Conservation (phyloP, 2,888 invertebrate genomes). For the Linnaemya tessellans region DNA sequence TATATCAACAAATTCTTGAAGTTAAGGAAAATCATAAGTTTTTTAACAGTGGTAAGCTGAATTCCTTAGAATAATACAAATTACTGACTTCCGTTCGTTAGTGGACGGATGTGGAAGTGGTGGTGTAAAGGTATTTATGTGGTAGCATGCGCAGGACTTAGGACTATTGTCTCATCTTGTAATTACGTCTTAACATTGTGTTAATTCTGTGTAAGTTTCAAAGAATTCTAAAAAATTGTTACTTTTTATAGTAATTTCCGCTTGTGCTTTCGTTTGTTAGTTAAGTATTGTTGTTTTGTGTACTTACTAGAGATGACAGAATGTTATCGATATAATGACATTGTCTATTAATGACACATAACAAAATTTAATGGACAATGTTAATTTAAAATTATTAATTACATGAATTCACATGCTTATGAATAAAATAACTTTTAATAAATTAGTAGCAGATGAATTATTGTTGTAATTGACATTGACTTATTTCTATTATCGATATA, state of each 20-base stretch:
- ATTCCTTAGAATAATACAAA: slow-evolving; percentile 73
- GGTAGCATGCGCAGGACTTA: slow-evolving; percentile 62
- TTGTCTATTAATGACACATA: background rate
- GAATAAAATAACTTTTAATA: background rate
- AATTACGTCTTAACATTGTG: background rate
- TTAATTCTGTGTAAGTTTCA: background rate
- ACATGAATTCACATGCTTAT: background rate
- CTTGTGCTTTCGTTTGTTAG: slow-evolving; percentile 40
- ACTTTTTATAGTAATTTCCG: slow-evolving; percentile 67
- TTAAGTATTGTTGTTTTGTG: slow-evolving; percentile 43
- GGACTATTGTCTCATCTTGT: background rate
- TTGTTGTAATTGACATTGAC: too few relatives aligned
- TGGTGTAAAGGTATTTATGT: slow-evolving; percentile 70
- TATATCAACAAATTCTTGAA: slow-evolving; percentile 3
- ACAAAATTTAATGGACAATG: too few relatives aligned
- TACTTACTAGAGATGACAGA: slow-evolving; percentile 22
- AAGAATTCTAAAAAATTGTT: slow-evolving; percentile 10
- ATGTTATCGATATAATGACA: slow-evolving; percentile 18
- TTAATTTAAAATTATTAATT: too few relatives aligned
- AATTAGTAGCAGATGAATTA: too few relatives aligned
- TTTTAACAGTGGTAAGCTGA: slow-evolving; percentile 40
- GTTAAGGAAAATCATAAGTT: background rate
- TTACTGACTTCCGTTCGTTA: slow-evolving; percentile 76
- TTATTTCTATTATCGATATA: too few relatives aligned
- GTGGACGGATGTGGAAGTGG: slow-evolving; percentile 64